Evolutionary conservation across 2,113 vertebrate genomes (phyloP).

Genomic region (Meriones unguiculatus): DNA sequence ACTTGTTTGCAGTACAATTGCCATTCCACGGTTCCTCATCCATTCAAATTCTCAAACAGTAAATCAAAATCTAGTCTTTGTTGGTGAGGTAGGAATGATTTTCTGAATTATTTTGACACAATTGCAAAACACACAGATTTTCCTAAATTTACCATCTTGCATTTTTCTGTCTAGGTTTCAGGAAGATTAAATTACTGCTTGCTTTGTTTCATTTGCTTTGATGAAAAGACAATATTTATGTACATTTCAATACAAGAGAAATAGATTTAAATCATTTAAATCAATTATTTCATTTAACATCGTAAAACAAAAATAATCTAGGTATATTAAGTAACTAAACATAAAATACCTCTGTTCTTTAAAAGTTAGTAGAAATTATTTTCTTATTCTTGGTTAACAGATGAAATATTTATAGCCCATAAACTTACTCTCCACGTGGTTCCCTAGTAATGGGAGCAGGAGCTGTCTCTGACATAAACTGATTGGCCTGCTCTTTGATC

Average conservation of each 20-base stretch:
- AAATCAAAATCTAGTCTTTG: neutral
- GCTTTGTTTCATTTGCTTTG: neutral
- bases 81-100: neutral
- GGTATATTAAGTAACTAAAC: neutral
- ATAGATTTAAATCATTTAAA: neutral
- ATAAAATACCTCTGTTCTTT: neutral
- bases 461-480: too few species aligned
- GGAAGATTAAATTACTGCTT: neutral
- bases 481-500: too few species aligned
- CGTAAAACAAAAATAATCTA: neutral
- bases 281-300: neutral
- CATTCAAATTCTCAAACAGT: neutral
- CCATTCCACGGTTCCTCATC: neutral
- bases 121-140: neutral
- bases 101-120: neutral
- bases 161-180: neutral
- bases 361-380: neutral
- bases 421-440: too few species aligned
- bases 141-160: neutral
- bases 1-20: neutral
- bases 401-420: neutral
- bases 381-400: neutral
- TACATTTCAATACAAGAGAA: neutral
- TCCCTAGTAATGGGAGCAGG: too few species aligned
- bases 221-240: neutral